Evolutionary conservation across 2,888 invertebrate genomes (phyloP), one percentile per base, ranked within the genome.

Genomic region (Sarcophaga variegata): DNA sequence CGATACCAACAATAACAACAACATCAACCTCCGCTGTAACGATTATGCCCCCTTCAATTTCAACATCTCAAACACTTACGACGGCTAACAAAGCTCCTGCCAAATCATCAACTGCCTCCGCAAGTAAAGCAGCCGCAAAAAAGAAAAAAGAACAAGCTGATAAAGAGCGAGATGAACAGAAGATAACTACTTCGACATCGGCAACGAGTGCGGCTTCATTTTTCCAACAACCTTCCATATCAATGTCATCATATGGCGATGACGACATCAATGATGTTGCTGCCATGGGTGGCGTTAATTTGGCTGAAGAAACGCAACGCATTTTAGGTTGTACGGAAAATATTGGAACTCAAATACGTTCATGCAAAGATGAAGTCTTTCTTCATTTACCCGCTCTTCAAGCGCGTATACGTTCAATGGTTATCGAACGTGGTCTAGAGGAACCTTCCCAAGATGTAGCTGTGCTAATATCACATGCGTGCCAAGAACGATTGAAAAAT

Each of bases 201-300:
- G 89, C 90, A 6, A 89, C 92, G 3, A 91, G 92, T 54, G 92
- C 93, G 3, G 91, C 92, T 91, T 92, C 92, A 67, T 92, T 93
- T 94, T 92, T 95, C 94, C 93, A 95, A 94, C 92, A 95, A 94
- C 94, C 92, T 87, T 92, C 93, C 75, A 93, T 93, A 91, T 92
- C 92, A 86, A 91, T 92, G 90, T 93, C 93, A 94, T 92, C 93
- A 89, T 95, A 95, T 87, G 98, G 97, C 66, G 98, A 98, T 91
- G 99, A 99, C 92, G 99, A 99, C 93, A 98, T 99, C 91, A 99
- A 99, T 92, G 99, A 99, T 94, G 99, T 99, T 17, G 99, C 99
- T 49, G 98, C 99, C 12, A 99, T 99, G 99, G 99, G 99, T 88
- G 99, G 99, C 75, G 99, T 99, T 80, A 99, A 99, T 94, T 95